Base-by-base conservation (phyloP, 1,140 invertebrate genomes). In the Cherax destructor region DNA sequence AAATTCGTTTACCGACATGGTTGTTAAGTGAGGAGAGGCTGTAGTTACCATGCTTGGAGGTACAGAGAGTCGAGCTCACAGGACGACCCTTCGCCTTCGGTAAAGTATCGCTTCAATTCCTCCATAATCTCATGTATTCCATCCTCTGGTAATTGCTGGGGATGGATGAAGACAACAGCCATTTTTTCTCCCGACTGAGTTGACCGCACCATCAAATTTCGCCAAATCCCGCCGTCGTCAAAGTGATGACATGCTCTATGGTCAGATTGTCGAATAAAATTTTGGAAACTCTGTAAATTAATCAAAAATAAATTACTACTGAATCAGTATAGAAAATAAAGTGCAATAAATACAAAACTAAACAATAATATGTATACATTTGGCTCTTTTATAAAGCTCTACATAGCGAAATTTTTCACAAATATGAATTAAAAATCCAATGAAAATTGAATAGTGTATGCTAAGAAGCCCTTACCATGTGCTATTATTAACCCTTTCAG, bases 141-240 rank as follows among this genome's bases (percentile, higher is more conserved):
- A 10, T 86, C 92, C 49, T 94, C 92, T 50, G 84, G 83, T 21
- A 96, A 81, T 24, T 94, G 83, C 61, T 95, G 94, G n/a, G 95
- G 95, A 93, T 96, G 94, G 87, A 95, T 94, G 24, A 95, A 93
- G 5, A 95, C 94, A 16, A 95, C 94, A 6, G 93, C 94, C 95
- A 96, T 95, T 10, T 95, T 89, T 52, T 95, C 94, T 49, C 94
- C 94, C 4, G 92, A 92, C 59, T 91, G 80, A 89, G 94, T 95
- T 2, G 95, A 95, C 41, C 96, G 92, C 1, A 96, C 94, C 3
- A 94, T 93, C 65, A 96, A 86, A 88, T 94, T 93, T 86, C 95
- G 93, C 95, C 95, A 96, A 93, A 95, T 93, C 18, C 96, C 96
- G 50, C 94, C 94, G 83, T 95, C 95, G 81, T 94, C 93, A 83